Evolutionary conservation across 2,113 vertebrate genomes (phyloP).

Genomic region (Rhea americana): DNA sequence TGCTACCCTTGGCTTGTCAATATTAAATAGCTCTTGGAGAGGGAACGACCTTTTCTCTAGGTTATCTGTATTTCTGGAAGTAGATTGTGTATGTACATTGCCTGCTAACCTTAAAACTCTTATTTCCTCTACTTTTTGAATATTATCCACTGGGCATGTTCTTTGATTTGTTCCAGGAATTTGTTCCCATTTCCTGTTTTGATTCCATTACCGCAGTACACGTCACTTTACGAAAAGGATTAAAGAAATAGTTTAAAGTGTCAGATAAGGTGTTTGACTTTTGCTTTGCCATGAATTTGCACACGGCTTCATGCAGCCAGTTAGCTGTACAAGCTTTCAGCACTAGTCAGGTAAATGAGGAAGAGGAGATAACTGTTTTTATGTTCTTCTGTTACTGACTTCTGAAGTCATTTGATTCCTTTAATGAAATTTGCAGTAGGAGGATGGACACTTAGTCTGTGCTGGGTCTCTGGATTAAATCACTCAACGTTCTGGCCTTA

Average conservation of each 20-base stretch:
- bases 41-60: background rate
- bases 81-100: background rate
- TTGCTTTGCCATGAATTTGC: background rate
- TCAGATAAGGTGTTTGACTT: background rate
- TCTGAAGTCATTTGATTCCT: background rate
- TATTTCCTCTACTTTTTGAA: background rate
- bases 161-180: slow-evolving; percentile 45
- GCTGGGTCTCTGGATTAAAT: background rate
- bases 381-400: background rate
- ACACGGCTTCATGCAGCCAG: background rate
- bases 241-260: background rate
- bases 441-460: background rate
- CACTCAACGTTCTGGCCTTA: background rate
- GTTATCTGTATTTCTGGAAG: background rate
- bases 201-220: background rate
- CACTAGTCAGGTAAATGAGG: background rate
- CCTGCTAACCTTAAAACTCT: background rate
- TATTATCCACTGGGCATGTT: slow-evolving; percentile 4
- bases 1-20: background rate
- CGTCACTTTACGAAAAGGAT: background rate
- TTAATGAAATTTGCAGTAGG: background rate
- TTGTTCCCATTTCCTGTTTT: slow-evolving; percentile 53
- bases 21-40: background rate
- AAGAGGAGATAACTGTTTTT: background rate
- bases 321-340: accelerated